Conservation (phyloP, 2,888 invertebrate genomes). For the Oligia fasciuncula region DNA sequence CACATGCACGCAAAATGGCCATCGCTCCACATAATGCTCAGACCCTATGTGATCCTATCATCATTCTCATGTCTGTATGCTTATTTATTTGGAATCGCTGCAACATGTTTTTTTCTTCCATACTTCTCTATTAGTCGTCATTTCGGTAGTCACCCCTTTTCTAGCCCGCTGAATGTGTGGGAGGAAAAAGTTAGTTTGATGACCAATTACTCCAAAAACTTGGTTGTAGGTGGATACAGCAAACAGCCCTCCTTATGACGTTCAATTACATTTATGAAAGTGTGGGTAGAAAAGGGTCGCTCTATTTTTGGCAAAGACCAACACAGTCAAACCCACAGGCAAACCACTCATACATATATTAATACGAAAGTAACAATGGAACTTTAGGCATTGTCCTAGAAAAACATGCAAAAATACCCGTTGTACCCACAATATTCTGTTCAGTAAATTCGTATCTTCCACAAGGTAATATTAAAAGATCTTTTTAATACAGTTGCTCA, state of each 20-base stretch:
- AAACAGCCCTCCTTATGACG: neutral
- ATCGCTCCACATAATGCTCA: neutral
- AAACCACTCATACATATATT: slow-evolving; percentile 4
- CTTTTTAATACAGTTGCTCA: too few species aligned
- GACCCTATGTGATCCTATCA: neutral
- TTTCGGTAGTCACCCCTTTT: neutral
- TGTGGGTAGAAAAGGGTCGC: slow-evolving; percentile 13
- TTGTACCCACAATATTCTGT: slow-evolving; percentile 9
- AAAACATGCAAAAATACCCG: slow-evolving; percentile 14
- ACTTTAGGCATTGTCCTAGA: slow-evolving; percentile 24
- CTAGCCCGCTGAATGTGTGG: neutral
- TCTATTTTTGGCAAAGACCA: slow-evolving; percentile 28
- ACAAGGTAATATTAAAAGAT: slow-evolving; percentile 47
- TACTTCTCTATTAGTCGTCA: neutral
- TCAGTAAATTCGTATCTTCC: slow-evolving; percentile 30
- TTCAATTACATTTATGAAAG: slow-evolving; percentile 29
- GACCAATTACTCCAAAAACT: slow-evolving; percentile 13
- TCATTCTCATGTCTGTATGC: neutral
- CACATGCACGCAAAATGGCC: neutral
- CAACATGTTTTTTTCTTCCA: too few species aligned
- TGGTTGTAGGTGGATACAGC: slow-evolving; percentile 10
- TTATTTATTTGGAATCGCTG: neutral
- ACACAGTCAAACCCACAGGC: neutral
- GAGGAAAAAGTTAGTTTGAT: neutral
- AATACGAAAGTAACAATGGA: slow-evolving; percentile 37